Base-by-base conservation (phyloP, 2,797 vertebrate genomes). In the Furcifer pardalis region DNA sequence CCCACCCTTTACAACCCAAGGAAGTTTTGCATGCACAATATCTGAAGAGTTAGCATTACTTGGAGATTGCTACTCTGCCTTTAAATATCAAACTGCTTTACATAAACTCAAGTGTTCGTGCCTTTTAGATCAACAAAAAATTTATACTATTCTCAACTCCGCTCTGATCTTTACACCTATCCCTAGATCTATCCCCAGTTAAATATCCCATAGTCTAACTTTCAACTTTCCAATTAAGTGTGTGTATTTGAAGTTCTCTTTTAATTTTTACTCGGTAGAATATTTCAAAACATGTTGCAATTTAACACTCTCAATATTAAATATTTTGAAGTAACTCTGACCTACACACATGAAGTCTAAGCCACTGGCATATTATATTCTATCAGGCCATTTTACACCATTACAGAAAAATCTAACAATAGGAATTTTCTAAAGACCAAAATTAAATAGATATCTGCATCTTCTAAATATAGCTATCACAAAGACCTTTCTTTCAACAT, bases 371-470 rank as follows among this genome's bases (percentile, higher is more conserved):
- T 77, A 77, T 82, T 52, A 82, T 32, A 81, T 82, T 44, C 73
- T 82, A 82, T 77, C 42, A 32, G 27, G 84, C 46, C 56, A 77
- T 90, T 88, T 84, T 86, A 91, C 89, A 85, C 80, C 80, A 87
- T 90, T 88, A 86, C 12, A 88, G n/a, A 78, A 90, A 89, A 63
- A 78, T 79, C 84, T 86, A 92, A 89, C 73, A 1, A 0, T 23
- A 89, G 79, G 82, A 90, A 89, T 90, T 82, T 4, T 83, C 90
- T 90, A 87, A 25, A 9, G 76, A 91, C 91, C 91, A 89, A 92
- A 92, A 91, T 79, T 62, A 7, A 0, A 84, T 87, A 74, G 63
- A 77, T 87, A 69, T 90, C 84, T 82, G 90, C 80, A 87, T 66
- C n/a, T 77, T 68, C 90, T 93, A 91, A 82, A 87, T 85, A 71